These are phyloP conservation scores for Drosophila anceps DNA, from an alignment of 2,888 invertebrate genomes.

Conservation along the genomic window DNA sequence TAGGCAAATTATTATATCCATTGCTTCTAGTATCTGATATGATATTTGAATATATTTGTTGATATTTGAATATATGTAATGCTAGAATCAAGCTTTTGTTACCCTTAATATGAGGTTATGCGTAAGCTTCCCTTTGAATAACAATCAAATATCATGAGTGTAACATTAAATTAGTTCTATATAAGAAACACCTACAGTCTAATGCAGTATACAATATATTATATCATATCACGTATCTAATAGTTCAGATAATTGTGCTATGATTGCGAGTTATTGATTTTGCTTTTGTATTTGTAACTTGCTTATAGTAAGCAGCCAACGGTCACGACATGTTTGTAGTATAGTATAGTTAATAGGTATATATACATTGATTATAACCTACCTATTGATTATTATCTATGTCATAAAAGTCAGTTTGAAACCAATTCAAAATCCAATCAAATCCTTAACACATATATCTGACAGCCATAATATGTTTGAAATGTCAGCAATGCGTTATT, in stretches of 20 bases:
- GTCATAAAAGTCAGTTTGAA: background rate
- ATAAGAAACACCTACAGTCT: background rate
- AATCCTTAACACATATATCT: background rate
- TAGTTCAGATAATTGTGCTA: background rate
- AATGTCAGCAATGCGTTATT: no score
- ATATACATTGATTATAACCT: no score
- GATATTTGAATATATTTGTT: background rate
- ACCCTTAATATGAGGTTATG: background rate
- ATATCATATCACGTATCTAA: background rate
- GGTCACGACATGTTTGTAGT: background rate
- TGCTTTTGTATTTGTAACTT: background rate
- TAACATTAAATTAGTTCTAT: background rate
- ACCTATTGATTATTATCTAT: background rate
- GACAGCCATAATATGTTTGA: background rate
- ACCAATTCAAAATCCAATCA: background rate
- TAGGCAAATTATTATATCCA: background rate
- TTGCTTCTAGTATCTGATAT: background rate
- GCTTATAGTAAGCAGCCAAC: background rate
- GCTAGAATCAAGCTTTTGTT: background rate
- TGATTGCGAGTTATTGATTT: conserved; percentile 8
- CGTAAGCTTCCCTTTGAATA: background rate
- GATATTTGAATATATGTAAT: background rate
- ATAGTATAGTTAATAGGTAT: background rate
- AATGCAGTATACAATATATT: background rate
- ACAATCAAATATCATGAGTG: background rate